Percentiles rank a stretch among this genome's conserved stretches.
phyloP scores from a whole-genome alignment of 2,888 invertebrate genomes.

The Hypomecis atomaria region DNA sequence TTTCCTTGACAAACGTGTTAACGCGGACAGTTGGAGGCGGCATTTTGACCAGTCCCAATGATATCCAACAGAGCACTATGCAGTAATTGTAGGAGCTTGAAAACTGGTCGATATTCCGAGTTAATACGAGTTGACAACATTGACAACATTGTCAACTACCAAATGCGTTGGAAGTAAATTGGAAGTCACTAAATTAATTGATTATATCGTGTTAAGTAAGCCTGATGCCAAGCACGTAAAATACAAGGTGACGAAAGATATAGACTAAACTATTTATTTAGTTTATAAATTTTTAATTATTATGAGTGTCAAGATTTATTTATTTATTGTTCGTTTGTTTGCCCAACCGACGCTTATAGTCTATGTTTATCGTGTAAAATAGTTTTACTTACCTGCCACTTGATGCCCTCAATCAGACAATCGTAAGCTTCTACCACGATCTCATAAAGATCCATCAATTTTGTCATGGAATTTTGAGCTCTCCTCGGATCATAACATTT shows the following conservation, averaged over 20 bases:
- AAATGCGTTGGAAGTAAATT: constrained; percentile 31
- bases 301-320: too few species aligned
- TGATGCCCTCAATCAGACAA: constrained; percentile 62
- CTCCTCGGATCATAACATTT: constrained; percentile 43
- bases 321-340: not conserved
- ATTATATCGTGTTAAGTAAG: constrained; percentile 35
- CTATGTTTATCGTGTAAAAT: not conserved
- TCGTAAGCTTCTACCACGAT: constrained; percentile 60
- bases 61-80: constrained; percentile 2
- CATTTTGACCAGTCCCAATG: constrained; percentile 43
- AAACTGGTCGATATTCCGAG: constrained; percentile 18
- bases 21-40: constrained; percentile 52
- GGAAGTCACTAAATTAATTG: constrained; percentile 49
- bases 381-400: constrained; percentile 64
- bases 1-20: constrained; percentile 56
- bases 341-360: too few species aligned
- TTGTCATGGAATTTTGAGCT: constrained; percentile 54
- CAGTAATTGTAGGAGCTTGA: constrained; percentile 12
- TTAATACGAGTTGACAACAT: constrained; percentile 21
- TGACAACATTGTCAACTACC: constrained; percentile 28
- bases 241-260: constrained; percentile 14
- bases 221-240: not conserved
- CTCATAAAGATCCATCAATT: constrained; percentile 64
- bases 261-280: constrained; percentile 15
- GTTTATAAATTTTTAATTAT: too few species aligned